A percentile compares a stretch with the other conserved stretches of the same genome.
Conservation (phyloP, 2,113 vertebrate genomes). For the Arvicanthis niloticus region DNA sequence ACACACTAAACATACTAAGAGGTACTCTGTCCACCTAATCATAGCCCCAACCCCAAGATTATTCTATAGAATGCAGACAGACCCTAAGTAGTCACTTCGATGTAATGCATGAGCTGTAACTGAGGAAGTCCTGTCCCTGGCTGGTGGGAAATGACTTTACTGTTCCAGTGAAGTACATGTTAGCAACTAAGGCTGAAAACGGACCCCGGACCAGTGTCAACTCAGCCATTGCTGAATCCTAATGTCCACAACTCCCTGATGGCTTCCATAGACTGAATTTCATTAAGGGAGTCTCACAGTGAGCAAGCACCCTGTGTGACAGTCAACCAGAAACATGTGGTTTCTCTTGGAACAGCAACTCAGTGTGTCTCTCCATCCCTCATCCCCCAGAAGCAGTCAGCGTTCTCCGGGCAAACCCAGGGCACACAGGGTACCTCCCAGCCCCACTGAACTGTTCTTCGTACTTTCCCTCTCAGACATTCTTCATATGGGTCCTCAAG, state of each 20-base stretch:
- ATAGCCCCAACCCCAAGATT: neutral
- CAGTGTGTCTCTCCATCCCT: too few species aligned
- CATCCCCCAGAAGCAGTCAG: neutral
- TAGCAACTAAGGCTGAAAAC: neutral
- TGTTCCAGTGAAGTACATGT: neutral
- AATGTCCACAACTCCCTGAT: neutral
- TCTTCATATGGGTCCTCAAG: neutral
- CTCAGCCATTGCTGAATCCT: neutral
- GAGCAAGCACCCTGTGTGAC: neutral
- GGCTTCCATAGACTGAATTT: neutral
- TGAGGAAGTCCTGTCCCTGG: neutral
- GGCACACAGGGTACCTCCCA: too few species aligned
- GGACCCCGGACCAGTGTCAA: neutral
- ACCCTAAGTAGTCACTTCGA: neutral
- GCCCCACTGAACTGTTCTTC: accelerated
- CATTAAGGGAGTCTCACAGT: neutral
- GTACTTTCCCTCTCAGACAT: neutral
- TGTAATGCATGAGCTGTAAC: neutral
- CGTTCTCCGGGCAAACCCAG: neutral
- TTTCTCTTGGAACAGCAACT: slow-evolving; percentile 25
- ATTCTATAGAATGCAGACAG: neutral
- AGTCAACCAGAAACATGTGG: neutral
- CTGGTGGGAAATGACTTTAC: neutral
- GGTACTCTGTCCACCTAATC: neutral
- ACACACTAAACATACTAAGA: neutral